Base-by-base conservation (phyloP, 2,797 vertebrate species). In the Dallia pectoralis region DNA sequence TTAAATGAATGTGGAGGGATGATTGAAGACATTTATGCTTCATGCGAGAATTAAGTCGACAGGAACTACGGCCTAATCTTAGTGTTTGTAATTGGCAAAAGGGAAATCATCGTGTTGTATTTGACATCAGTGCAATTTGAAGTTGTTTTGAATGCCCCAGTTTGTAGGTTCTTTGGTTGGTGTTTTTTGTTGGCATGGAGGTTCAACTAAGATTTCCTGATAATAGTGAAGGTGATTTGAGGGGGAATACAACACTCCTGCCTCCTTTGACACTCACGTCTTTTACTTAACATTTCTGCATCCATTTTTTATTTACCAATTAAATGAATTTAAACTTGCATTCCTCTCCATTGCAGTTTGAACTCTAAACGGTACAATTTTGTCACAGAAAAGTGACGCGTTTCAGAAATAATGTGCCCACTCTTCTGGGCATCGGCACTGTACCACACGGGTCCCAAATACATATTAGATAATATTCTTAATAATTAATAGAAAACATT, bases 21-120 rank as follows among this genome's bases (percentile, higher is more conserved):
- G 85, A 91, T 86, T 87, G 91, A 89, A 90, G 86, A 88, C 88
- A 84, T 87, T 87, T 91, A 89, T 87, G 81, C 79, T 86, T 88
- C 86, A 80, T 85, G 86, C 67, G 66, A 75, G 90, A 88, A 91
- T 87, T 79, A 87, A 85, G 82, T 88, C 85, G 86, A 87, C 85
- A 84, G 82, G 77, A 86, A 74, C 86, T 83, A 86, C 81, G 86
- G 71, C 70, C 40, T 44, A 36, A 78, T 89, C 77, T 70, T 62
- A 71, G 72, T 89, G 79, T 86, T 89, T 84, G 86, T 91, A 92
- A 91, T 91, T 89, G 87, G 87, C 82, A 80, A 86, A 89, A 86
- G 78, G 53, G 82, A 86, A 84, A 81, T 85, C 81, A 76, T 85
- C 75, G 76, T 68, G 47, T 90, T 87, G 87, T 88, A 86, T 88